Base-by-base conservation (phyloP, 2,888 invertebrate genomes). In the Phyllotreta striolata region DNA sequence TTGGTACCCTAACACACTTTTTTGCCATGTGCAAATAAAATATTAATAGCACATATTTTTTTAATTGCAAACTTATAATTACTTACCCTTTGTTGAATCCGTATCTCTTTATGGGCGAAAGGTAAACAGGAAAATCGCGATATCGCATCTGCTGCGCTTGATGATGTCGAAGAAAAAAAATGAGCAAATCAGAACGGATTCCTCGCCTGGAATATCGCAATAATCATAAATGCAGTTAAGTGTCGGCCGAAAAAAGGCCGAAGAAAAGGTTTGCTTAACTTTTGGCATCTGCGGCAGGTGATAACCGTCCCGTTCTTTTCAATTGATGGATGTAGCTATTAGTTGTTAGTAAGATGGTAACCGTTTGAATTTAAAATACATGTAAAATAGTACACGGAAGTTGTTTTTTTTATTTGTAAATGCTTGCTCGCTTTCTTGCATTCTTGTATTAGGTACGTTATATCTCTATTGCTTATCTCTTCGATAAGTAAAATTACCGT, bases 271-370 rank as follows among this genome's bases (percentile, higher is more conserved):
- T 64, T 60, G 60, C 60, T 56, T 41, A 57, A 56, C 37, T 43
- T 63, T 67, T 40, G 49, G 64, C 67, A 67, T 67, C 67, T 67
- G 67, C 67, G 67, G 63, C 67, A 67, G 67, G 67, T 67, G 67
- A 64, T 57, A 56, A 56, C 60, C 46, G 59, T 66, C 62, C 56
- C 56, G 24, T 40, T 58, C 51, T 49, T 52, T 51, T 43, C 61
- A 54, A 63, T 59, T 67, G 67, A 67, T 63, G 63, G 60, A 67
- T 63, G 64, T 44, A 60, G 46, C 64, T 64, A 56, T 64, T 61
- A 41, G 58, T 59, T 35, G 58, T 51, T 59, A 40, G 41, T 37
- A 13, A 14, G 56, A 41, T 34, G 24, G 55, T 55, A 55, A 24
- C 24, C 24, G 24, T 24, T 24, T 24, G 24, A 24, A 24, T 24